These are phyloP conservation scores for Malaclemys terrapin DNA, from an alignment of 2,113 vertebrate species.

Conservation along the genomic window DNA sequence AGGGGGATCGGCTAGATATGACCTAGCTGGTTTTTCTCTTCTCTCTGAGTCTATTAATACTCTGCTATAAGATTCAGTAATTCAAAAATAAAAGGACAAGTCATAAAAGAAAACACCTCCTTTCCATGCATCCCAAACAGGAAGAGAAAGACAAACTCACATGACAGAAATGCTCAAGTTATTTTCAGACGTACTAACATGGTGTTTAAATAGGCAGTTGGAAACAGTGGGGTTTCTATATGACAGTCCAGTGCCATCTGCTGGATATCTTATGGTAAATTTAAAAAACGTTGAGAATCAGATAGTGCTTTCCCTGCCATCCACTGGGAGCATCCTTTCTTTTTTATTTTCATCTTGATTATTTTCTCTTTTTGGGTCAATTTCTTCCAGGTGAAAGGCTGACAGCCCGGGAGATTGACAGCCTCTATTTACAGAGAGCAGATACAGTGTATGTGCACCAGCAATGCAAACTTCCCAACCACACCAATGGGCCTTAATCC, in stretches of 20 bases:
- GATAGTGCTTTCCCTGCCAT: background rate
- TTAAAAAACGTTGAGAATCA: background rate
- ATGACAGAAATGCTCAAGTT: background rate
- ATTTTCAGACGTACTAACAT: background rate
- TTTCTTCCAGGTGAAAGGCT: background rate
- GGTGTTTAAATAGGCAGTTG: background rate
- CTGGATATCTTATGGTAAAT: slow-evolving; percentile 52
- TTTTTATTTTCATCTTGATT: background rate
- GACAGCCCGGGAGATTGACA: background rate
- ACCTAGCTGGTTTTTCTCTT: background rate
- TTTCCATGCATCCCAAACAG: background rate
- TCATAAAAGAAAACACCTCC: rapidly evolving
- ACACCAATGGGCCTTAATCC: background rate
- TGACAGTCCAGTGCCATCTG: slow-evolving; percentile 72
- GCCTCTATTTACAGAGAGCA: background rate
- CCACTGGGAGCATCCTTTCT: background rate
- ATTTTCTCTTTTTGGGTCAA: background rate
- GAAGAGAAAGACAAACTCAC: background rate
- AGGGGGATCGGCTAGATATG: rapidly evolving
- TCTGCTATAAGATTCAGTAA: background rate
- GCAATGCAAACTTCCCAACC: background rate
- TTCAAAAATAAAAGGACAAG: background rate
- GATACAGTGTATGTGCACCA: background rate
- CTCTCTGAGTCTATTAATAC: background rate
- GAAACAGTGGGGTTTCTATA: slow-evolving; percentile 58